phyloP scores from a whole-genome alignment of 2,888 invertebrate genomes.

The Stenolophus ochropezus region DNA sequence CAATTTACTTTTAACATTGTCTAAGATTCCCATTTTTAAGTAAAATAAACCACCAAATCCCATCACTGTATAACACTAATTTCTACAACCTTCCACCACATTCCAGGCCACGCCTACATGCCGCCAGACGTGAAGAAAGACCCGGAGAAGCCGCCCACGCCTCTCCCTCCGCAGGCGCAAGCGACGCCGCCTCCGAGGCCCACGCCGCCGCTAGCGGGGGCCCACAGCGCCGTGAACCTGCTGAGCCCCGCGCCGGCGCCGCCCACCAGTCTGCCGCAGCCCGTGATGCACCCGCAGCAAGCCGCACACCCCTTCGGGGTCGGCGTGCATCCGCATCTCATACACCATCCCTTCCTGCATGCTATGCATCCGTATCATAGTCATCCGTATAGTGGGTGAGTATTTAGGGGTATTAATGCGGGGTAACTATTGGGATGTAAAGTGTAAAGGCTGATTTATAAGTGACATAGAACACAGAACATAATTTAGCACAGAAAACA shows the following conservation, averaged over 20 bases:
- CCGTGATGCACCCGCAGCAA: slow-evolving; percentile 86
- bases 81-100: no score
- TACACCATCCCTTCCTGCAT: slow-evolving; percentile 79
- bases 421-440: no score
- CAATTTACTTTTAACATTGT: no score
- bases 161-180: slow-evolving; percentile 58
- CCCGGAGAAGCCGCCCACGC: slow-evolving; percentile 62
- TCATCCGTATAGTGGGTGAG: slow-evolving; percentile 79
- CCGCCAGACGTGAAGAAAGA: slow-evolving; percentile 68
- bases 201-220: slow-evolving; percentile 71
- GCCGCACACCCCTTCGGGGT: slow-evolving; percentile 83
- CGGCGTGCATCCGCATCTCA: slow-evolving; percentile 86
- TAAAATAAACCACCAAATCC: no score
- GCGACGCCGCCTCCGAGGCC: slow-evolving; percentile 63
- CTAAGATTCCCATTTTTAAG: no score
- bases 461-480: no score
- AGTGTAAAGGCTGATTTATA: no score
- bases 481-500: no score
- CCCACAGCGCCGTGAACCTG: slow-evolving; percentile 78
- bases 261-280: slow-evolving; percentile 80
- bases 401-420: no score
- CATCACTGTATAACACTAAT: no score
- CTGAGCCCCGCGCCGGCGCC: slow-evolving; percentile 76
- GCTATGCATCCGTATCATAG: slow-evolving; percentile 72
- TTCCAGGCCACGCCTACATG: neutral